Base-by-base conservation (phyloP, 2,797 vertebrate species). In the Bucorvus abyssinicus region DNA sequence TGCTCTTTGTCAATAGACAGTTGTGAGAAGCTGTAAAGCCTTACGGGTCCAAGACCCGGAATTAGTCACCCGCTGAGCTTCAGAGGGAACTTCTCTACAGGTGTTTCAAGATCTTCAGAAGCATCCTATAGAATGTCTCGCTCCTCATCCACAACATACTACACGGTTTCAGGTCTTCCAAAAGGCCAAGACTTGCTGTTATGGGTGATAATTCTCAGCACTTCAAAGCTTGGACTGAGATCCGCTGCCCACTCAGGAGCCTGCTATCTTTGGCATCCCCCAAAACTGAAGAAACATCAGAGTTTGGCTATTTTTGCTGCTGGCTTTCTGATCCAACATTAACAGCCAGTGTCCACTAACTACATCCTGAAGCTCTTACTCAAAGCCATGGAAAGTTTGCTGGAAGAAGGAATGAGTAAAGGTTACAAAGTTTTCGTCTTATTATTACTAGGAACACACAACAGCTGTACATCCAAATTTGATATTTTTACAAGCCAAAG, bases 381-480 rank as follows among this genome's bases (percentile, higher is more conserved):
- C 93, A 95, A 92, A 78, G 60, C 47, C 84, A 69, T 55, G 87
- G 94, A 92, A 97, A 97, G 85, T 73, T 71, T 95, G 82, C 59
- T 85, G 78, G 89, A 87, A 90, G 63, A 83, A 95, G 52, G 57
- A 83, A 91, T 61, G 63, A 70, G 55, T 83, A 94, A 96, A 95
- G 90, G 73, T 90, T 92, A 89, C 69, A 57, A 77, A 73, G 89
- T n/a, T 81, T 84, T 80, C 21, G 90, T 81, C 50, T 45, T 75
- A 18, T 75, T 87, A 22, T 55, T 63, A 21, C 42, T 69, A 53
- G 63, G 93, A 88, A 94, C 85, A 93, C 85, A 70, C 65, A 81
- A 89, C 95, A 96, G 93, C 95, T 96, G 94, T 94, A 91, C 75
- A 84, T 92, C 74, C 86, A 90, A 77, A 81, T 55, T 81, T 30